These are phyloP conservation scores for Anseranas semipalmata DNA, from an alignment of 2,113 vertebrate genomes.

Conservation along the genomic window DNA sequence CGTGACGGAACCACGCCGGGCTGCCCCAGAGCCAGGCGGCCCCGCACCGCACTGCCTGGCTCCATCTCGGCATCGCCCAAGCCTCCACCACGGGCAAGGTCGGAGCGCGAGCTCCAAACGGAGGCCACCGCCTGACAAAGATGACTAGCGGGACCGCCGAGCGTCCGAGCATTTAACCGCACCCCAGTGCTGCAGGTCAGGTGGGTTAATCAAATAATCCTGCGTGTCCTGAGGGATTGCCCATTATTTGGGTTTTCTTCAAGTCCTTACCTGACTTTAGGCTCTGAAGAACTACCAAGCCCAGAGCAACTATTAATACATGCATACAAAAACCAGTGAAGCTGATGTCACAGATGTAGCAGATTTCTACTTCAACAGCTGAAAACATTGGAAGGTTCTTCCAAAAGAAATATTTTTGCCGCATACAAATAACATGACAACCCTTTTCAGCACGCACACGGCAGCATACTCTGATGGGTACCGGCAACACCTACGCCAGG, in stretches of 20 bases:
- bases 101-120: background rate
- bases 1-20: background rate
- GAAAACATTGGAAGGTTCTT: background rate
- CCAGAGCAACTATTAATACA: background rate
- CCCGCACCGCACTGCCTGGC: background rate
- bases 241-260: conserved; percentile 13
- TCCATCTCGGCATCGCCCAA: background rate
- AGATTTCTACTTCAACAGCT: background rate
- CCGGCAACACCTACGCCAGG: background rate
- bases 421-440: background rate
- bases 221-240: background rate
- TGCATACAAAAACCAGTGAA: background rate
- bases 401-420: background rate
- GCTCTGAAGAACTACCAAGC: background rate
- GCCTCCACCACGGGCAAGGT: background rate
- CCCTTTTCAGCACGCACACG: background rate
- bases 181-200: background rate
- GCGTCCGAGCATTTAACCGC: conserved; percentile 60
- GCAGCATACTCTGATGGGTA: background rate
- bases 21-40: background rate
- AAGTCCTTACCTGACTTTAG: background rate
- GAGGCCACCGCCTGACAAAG: conserved; percentile 25
- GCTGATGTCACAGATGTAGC: background rate
- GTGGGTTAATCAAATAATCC: conserved; percentile 49
- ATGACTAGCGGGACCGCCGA: conserved; percentile 26